Conservation (phyloP, 2,888 invertebrate genomes). For the Oscheius sp. region DNA sequence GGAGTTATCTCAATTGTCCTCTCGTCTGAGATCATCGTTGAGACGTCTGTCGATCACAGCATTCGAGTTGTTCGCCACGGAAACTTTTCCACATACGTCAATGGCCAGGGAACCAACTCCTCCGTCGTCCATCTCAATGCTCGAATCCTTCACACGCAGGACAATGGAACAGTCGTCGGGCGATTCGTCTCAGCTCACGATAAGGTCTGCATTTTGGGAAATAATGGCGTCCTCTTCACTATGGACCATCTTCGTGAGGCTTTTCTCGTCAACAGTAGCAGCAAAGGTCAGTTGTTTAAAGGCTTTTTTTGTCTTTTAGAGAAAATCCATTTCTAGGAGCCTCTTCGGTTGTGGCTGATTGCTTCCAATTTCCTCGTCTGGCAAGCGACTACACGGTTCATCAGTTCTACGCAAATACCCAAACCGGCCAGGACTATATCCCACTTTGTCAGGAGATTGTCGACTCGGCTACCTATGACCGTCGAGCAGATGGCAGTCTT, state of each 20-base stretch:
- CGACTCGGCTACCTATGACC: slow-evolving; percentile 69
- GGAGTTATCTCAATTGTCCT: slow-evolving; percentile 72
- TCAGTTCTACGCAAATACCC: slow-evolving; percentile 59
- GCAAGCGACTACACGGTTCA: slow-evolving; percentile 69
- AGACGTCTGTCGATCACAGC: slow-evolving; percentile 71
- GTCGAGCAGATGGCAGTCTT: slow-evolving; percentile 66
- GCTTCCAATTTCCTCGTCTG: slow-evolving; percentile 69
- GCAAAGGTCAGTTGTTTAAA: no score
- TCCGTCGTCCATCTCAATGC: slow-evolving; percentile 71
- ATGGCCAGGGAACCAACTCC: slow-evolving; percentile 68
- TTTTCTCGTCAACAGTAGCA: slow-evolving; percentile 45
- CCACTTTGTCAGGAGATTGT: slow-evolving; percentile 69
- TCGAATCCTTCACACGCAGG: slow-evolving; percentile 71
- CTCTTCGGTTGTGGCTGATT: slow-evolving; percentile 69
- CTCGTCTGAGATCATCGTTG: slow-evolving; percentile 71
- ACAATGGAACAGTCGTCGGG: slow-evolving; percentile 70
- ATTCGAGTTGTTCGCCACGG: slow-evolving; percentile 71
- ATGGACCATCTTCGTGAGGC: slow-evolving; percentile 56
- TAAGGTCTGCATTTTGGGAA: slow-evolving; percentile 61
- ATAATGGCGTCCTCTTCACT: slow-evolving; percentile 66
- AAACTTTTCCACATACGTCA: slow-evolving; percentile 71
- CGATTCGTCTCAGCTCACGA: slow-evolving; percentile 61
- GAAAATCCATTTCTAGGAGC: slow-evolving; percentile 56
- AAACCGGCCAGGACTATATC: slow-evolving; percentile 54
- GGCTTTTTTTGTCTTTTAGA: not conserved